Conservation (phyloP, 2,797 vertebrate genomes). For the Eulemur rubriventer region DNA sequence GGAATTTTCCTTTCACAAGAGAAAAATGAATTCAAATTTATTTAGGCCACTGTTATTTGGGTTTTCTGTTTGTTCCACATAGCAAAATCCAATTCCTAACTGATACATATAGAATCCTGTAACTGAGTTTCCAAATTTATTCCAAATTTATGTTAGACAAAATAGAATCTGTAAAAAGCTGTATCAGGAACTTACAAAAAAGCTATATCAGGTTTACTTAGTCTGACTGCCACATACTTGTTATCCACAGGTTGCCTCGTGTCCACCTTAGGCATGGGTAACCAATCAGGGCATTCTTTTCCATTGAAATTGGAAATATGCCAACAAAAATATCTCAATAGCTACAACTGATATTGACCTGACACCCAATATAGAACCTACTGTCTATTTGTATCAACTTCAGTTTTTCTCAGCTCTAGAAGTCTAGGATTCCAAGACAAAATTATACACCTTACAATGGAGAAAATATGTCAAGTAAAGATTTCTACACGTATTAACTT, state of each 20-base stretch:
- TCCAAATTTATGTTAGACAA: neutral
- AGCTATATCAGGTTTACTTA: neutral
- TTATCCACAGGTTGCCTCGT: neutral
- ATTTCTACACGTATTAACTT: conserved; percentile 13
- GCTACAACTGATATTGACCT: neutral
- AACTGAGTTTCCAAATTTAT: neutral
- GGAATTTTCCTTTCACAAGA: conserved; percentile 12
- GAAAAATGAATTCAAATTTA: conserved; percentile 53
- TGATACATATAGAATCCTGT: neutral
- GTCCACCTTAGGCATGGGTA: neutral
- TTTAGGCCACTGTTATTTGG: neutral
- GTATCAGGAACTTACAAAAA: neutral
- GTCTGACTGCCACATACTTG: neutral
- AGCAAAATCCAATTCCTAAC: conserved; percentile 18
- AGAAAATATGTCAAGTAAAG: conserved; percentile 17
- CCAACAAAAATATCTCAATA: neutral
- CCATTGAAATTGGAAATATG: neutral
- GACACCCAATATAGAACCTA: neutral
- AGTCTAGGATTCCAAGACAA: conserved; percentile 32
- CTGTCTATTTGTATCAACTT: conserved; percentile 35
- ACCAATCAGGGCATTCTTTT: neutral
- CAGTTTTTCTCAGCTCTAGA: conserved; percentile 34
- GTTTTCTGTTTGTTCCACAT: conserved; percentile 1
- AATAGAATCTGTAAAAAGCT: neutral
- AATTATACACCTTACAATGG: conserved; percentile 15